Conservation (phyloP, 1,140 invertebrate genomes). For the Caenorhabditis remanei region DNA sequence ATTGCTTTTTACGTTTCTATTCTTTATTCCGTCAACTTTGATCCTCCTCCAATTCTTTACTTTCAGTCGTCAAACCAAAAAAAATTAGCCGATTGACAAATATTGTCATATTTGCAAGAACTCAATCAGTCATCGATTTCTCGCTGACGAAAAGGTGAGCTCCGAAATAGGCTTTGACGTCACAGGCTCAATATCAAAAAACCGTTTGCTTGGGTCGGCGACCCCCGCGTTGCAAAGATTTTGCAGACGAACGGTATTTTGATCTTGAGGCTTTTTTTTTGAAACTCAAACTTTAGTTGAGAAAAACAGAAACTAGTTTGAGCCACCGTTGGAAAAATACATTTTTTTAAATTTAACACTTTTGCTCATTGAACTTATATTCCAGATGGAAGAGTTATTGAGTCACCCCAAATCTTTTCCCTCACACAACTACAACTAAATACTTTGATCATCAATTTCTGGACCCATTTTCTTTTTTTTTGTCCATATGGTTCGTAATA, state of each 20-base stretch:
- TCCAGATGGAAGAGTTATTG: too few species aligned
- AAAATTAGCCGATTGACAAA: constrained; percentile 36
- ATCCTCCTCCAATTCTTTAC: background rate
- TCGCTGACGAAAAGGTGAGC: constrained; percentile 11
- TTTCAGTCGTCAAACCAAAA: background rate
- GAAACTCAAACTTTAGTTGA: background rate
- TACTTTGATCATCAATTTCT: background rate
- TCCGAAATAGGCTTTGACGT: constrained; percentile 47
- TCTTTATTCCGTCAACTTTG: constrained; percentile 27
- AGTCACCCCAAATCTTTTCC: too few species aligned
- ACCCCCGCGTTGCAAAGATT: background rate
- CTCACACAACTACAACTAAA: background rate
- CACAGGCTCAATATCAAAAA: constrained; percentile 38
- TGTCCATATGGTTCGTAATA: background rate
- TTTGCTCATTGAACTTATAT: too few species aligned
- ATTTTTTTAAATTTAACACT: too few species aligned
- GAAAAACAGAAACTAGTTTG: background rate
- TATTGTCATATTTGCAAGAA: constrained; percentile 28
- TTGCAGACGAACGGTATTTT: constrained; percentile 31
- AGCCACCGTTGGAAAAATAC: too few species aligned
- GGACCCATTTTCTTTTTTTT: background rate
- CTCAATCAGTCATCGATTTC: constrained; percentile 40
- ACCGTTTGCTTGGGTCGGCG: background rate
- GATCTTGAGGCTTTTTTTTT: constrained; percentile 8
- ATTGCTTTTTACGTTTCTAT: constrained; percentile 18